These are phyloP conservation scores for Brenthis hecate DNA, from an alignment of 2,888 invertebrate genomes.

Conservation along the genomic window DNA sequence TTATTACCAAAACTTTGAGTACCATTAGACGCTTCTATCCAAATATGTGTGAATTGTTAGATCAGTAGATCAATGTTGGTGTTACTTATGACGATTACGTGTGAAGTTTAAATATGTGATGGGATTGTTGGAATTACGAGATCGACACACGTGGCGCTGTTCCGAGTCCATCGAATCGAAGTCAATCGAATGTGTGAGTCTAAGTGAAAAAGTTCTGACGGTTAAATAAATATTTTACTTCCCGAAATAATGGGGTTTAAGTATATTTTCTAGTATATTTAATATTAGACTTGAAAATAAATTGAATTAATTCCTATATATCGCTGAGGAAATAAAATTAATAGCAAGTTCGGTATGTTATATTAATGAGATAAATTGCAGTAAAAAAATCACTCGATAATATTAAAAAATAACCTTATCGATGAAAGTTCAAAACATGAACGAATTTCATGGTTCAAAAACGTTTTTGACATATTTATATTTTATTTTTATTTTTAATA, in stretches of 20 bases:
- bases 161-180: no score
- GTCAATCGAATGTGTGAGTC: no score
- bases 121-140: background rate
- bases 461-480: no score
- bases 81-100: conserved; percentile 2
- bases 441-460: no score
- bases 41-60: conserved; percentile 11
- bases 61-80: conserved; percentile 9
- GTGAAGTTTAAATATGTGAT: background rate
- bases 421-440: no score
- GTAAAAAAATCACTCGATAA: no score
- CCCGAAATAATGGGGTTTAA: background rate
- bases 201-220: background rate
- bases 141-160: background rate
- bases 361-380: no score
- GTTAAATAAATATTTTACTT: background rate
- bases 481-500: background rate
- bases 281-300: conserved; percentile 4
- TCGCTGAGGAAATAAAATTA: background rate
- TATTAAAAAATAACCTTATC: no score
- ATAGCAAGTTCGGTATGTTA: no score
- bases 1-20: background rate
- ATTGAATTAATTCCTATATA: background rate
- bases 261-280: background rate
- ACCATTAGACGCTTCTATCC: conserved; percentile 4